Conservation (phyloP, 1,140 invertebrate genomes). For the Drosophila quadrilineata region DNA sequence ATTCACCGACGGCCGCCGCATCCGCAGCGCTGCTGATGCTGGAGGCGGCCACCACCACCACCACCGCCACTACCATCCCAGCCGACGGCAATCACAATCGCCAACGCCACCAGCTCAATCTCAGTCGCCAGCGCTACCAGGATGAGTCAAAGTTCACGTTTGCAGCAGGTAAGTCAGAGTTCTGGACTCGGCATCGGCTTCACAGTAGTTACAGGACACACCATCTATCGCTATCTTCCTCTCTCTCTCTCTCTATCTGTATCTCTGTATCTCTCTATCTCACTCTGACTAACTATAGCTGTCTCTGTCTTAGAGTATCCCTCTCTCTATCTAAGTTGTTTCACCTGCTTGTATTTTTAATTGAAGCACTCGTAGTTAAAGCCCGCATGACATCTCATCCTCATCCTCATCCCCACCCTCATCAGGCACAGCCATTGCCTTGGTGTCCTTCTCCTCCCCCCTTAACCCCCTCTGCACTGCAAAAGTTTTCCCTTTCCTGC, state of each 20-base stretch:
- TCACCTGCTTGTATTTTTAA: constrained; percentile 69
- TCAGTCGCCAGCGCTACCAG: constrained; percentile 26
- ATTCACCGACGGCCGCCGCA: constrained; percentile 56
- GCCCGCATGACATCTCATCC: background rate
- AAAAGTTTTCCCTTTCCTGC: constrained; percentile 6
- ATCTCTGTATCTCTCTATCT: too few species aligned
- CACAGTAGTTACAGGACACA: background rate
- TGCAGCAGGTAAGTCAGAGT: constrained; percentile 55
- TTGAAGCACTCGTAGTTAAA: constrained; percentile 46
- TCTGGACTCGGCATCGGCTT: too few species aligned
- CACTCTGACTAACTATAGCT: background rate
- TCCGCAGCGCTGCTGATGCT: constrained; percentile 55
- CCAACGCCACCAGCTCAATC: constrained; percentile 38
- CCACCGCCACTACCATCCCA: constrained; percentile 27
- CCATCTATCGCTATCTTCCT: background rate
- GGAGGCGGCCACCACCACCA: constrained; percentile 35
- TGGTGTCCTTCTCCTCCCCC: background rate
- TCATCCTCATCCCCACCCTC: background rate
- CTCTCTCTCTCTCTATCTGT: too few species aligned
- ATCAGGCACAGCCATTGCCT: background rate
- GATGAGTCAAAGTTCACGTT: constrained; percentile 57
- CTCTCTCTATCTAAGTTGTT: too few species aligned
- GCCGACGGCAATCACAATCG: constrained; percentile 70
- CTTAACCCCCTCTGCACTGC: constrained; percentile 5
- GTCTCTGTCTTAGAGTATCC: too few species aligned